A percentile compares a stretch with the other conserved stretches of the same genome.
Conservation (phyloP, 2,113 vertebrate genomes). For the Oncorhynchus tshawytscha region DNA sequence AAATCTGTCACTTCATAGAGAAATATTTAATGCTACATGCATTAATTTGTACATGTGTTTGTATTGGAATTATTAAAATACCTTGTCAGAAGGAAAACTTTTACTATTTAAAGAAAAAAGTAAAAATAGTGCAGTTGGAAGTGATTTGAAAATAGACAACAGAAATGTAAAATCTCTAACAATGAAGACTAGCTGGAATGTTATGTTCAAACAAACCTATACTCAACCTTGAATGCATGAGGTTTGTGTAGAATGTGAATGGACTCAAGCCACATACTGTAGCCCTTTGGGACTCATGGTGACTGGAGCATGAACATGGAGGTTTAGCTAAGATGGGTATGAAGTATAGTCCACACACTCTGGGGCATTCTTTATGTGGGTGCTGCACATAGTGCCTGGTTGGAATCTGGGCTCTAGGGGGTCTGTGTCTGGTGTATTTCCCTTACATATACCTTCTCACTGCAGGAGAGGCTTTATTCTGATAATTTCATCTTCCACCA, state of each 20-base stretch:
- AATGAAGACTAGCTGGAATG: too few relatives aligned
- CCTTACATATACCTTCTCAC: background rate
- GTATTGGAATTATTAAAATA: too few relatives aligned
- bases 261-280: conserved; percentile 14
- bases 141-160: too few relatives aligned
- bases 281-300: conserved; percentile 35
- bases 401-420: conserved; percentile 4
- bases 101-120: too few relatives aligned
- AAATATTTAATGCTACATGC: too few relatives aligned
- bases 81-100: too few relatives aligned
- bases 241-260: conserved; percentile 34
- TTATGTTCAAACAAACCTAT: background rate
- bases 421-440: background rate
- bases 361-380: conserved; percentile 1
- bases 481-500: background rate
- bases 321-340: conserved; percentile 13
- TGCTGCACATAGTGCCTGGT: background rate
- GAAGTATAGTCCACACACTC: conserved; percentile 16
- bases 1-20: too few relatives aligned
- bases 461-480: background rate
- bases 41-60: too few relatives aligned
- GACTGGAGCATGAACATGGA: conserved; percentile 43
- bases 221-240: conserved; percentile 12
- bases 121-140: too few relatives aligned
- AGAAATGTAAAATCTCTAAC: too few relatives aligned